Conservation (phyloP, 2,113 vertebrate genomes). For the Rana temporaria region DNA sequence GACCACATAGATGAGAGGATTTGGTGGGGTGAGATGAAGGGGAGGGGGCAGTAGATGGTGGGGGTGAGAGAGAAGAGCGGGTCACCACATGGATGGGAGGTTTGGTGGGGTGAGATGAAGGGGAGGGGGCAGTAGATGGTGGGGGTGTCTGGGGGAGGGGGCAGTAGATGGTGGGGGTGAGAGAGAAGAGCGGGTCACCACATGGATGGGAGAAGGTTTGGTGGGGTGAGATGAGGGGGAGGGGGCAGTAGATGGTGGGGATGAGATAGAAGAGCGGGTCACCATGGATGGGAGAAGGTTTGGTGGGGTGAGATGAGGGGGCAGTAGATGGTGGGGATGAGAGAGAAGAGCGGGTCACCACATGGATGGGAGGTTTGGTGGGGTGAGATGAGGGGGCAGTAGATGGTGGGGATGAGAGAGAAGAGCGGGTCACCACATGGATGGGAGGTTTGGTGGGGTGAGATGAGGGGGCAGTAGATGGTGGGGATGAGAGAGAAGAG, state of each 20-base stretch:
- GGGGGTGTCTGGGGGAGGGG: too few species aligned
- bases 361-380: neutral
- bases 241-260: neutral
- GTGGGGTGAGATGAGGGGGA: neutral
- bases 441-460: neutral
- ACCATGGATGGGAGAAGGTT: neutral
- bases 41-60: too few species aligned
- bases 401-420: neutral
- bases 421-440: too few species aligned
- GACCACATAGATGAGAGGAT: too few species aligned
- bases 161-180: too few species aligned
- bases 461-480: too few species aligned
- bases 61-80: too few species aligned
- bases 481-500: neutral
- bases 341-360: too few species aligned
- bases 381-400: neutral
- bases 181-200: neutral
- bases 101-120: neutral
- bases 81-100: neutral
- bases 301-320: neutral
- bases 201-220: neutral
- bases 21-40: too few species aligned
- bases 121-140: too few species aligned
- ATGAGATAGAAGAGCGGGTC: neutral
- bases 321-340: neutral